A percentile compares a stretch with the other conserved stretches of the same genome.
phyloP scores from a whole-genome alignment of 2,797 vertebrate genomes.

The Molossus alvarezi region DNA sequence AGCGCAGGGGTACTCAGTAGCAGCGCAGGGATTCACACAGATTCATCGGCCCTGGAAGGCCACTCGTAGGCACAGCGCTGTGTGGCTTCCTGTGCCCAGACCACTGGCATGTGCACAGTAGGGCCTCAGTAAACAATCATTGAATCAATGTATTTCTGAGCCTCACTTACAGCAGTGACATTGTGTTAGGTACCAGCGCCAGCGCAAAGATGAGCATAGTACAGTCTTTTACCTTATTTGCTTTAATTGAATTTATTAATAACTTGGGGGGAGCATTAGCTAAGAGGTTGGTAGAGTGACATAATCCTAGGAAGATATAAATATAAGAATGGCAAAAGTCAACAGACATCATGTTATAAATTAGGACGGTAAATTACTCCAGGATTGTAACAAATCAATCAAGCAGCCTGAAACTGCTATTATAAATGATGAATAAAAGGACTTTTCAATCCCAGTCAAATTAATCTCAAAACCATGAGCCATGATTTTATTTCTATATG shows the following conservation, averaged over 20 bases:
- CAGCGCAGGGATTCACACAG: not conserved
- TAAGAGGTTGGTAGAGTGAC: conserved; percentile 49
- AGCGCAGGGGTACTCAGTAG: not conserved
- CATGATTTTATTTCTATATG: conserved; percentile 43
- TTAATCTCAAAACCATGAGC: conserved; percentile 39
- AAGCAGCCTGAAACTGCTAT: conserved; percentile 38
- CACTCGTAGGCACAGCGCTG: not conserved
- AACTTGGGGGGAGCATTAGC: conserved; percentile 34
- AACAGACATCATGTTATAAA: conserved; percentile 57
- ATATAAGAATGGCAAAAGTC: conserved; percentile 43
- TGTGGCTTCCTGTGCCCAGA: not conserved
- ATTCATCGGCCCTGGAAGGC: not conserved
- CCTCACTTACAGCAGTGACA: not conserved
- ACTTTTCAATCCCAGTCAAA: conserved; percentile 53
- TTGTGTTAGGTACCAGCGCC: not conserved
- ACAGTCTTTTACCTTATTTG: conserved; percentile 37
- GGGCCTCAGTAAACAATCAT: not conserved
- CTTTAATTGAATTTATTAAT: conserved; percentile 69
- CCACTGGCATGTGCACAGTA: not conserved
- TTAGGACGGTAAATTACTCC: conserved; percentile 62
- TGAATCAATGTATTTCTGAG: conserved; percentile 3
- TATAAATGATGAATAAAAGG: conserved; percentile 59
- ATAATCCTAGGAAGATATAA: conserved; percentile 28
- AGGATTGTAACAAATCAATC: conserved; percentile 62
- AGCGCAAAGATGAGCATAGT: not conserved